These are phyloP conservation scores for Fratercula arctica DNA, from an alignment of 2,797 vertebrate genomes.

Conservation along the genomic window DNA sequence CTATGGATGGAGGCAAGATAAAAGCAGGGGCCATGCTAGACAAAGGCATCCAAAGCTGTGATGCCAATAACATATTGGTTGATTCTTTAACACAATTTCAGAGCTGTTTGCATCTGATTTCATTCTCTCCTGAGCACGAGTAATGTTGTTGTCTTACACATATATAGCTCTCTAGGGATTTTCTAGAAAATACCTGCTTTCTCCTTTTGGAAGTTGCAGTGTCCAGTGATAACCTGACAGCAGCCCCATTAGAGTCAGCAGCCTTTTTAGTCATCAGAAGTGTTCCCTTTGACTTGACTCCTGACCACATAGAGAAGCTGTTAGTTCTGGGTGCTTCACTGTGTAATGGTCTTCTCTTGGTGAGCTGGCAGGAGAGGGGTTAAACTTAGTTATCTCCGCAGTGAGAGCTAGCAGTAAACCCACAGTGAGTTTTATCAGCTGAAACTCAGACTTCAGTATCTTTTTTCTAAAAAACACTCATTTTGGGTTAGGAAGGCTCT, in stretches of 20 bases:
- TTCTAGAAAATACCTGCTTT: neutral
- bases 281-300: neutral
- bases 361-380: neutral
- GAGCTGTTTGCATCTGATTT: neutral
- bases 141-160: neutral
- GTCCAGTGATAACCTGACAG: neutral
- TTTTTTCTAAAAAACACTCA: neutral
- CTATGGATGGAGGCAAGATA: neutral
- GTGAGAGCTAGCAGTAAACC: neutral
- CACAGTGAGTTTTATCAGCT: neutral
- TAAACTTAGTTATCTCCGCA: neutral
- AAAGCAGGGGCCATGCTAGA: neutral
- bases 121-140: neutral
- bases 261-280: neutral
- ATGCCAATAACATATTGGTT: neutral
- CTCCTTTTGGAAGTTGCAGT: neutral
- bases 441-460: neutral
- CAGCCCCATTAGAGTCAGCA: neutral
- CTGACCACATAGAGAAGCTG: neutral
- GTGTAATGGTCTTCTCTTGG: neutral
- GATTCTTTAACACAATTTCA: neutral
- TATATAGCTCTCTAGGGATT: neutral
- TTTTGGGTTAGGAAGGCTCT: constrained; percentile 7
- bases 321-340: neutral
- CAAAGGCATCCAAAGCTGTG: neutral